phyloP scores from a whole-genome alignment of 2,888 invertebrate genomes.

The Ormyrus labotus region DNA sequence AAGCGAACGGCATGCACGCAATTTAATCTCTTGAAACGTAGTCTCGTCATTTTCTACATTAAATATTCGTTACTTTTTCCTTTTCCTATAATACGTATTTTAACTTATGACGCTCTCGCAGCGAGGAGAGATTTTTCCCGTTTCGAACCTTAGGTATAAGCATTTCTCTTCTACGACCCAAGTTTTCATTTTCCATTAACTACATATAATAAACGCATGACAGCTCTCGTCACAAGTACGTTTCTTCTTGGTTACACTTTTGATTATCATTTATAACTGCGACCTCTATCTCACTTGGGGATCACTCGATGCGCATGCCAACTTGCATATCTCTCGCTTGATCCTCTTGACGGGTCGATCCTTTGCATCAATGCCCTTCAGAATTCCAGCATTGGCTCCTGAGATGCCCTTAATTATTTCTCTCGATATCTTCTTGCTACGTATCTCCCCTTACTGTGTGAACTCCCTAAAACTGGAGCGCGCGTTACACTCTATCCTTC shows the following conservation, averaged over 20 bases:
- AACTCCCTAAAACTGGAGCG: conserved; percentile 6
- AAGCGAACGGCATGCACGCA: not conserved
- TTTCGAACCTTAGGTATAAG: conserved; percentile 19
- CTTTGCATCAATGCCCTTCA: conserved; percentile 35
- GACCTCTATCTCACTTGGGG: conserved; percentile 5
- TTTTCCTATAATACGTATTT: conserved; percentile 9
- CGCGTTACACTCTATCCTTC: conserved; percentile 6
- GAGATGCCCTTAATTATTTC: conserved; percentile 30
- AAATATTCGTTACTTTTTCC: conserved; percentile 20
- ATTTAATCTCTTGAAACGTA: not conserved
- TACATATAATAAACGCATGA: conserved; percentile 34
- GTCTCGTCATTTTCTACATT: not conserved
- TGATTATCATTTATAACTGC: conserved; percentile 52
- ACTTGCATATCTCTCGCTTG: conserved; percentile 15
- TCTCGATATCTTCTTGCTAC: conserved; percentile 5
- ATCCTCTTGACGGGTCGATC: conserved; percentile 36
- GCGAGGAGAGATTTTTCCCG: conserved; percentile 14
- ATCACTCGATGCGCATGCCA: conserved; percentile 26
- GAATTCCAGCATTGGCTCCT: conserved; percentile 9
- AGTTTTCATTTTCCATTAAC: conserved; percentile 22
- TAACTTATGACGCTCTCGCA: conserved; percentile 9
- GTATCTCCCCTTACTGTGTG: conserved; percentile 10
- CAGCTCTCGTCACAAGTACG: conserved; percentile 54
- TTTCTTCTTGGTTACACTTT: conserved; percentile 57
- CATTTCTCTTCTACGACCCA: conserved; percentile 6